These are phyloP conservation scores for Biston stratarius DNA, from an alignment of 2,888 invertebrate species.

Conservation along the genomic window DNA sequence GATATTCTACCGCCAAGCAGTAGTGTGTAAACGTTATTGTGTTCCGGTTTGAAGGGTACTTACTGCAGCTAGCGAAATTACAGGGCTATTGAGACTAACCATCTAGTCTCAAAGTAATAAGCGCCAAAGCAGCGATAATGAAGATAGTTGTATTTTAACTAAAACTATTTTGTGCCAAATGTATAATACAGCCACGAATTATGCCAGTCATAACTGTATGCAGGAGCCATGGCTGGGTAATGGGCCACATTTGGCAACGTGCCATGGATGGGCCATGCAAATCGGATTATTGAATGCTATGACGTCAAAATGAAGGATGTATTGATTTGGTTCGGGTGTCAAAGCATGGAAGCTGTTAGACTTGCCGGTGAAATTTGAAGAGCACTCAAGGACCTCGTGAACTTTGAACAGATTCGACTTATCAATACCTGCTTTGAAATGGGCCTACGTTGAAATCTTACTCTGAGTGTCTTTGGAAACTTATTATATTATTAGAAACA, in stretches of 20 bases:
- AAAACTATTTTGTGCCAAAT: not conserved
- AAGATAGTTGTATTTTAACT: not conserved
- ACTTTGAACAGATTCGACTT: not conserved
- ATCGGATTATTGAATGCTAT: conserved; percentile 47
- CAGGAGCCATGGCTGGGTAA: conserved; percentile 11
- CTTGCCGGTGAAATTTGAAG: conserved; percentile 11
- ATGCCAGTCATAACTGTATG: conserved; percentile 6
- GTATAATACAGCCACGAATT: not conserved
- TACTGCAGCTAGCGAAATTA: no score
- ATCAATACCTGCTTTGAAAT: no score
- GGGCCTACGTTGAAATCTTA: not conserved
- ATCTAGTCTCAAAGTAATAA: no score
- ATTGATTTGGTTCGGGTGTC: conserved; percentile 38
- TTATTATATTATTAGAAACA: not conserved
- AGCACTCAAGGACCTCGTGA: conserved; percentile 2
- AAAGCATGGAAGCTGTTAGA: conserved; percentile 8
- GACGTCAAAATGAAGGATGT: conserved; percentile 46
- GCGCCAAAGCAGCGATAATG: no score
- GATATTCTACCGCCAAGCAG: no score
- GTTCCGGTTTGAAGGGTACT: no score
- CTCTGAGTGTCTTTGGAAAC: not conserved
- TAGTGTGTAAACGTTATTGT: no score
- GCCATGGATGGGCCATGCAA: conserved; percentile 44
- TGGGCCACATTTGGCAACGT: conserved; percentile 46
- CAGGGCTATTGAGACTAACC: no score